These are phyloP conservation scores for Dynastes grantii DNA, from an alignment of 2,888 invertebrate species.

Conservation along the genomic window DNA sequence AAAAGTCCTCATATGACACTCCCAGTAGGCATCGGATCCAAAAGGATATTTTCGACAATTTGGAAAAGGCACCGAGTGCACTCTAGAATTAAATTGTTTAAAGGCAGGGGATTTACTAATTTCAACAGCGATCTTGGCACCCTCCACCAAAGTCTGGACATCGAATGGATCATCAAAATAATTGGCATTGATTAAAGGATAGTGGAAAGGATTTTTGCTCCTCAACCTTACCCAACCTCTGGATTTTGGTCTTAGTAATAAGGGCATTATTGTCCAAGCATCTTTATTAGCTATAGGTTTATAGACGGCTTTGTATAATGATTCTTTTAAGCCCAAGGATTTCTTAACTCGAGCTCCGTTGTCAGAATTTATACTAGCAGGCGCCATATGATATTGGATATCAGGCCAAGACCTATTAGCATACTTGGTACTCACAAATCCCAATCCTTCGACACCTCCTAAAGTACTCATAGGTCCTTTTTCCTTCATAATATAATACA, in stretches of 20 bases:
- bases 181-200: slow-evolving; percentile 92
- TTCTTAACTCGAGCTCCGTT: slow-evolving; percentile 80
- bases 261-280: slow-evolving; percentile 89
- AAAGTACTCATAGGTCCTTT: slow-evolving; percentile 90
- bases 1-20: slow-evolving; percentile 88
- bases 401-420: slow-evolving; percentile 90
- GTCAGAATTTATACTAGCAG: slow-evolving; percentile 89
- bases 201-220: slow-evolving; percentile 88
- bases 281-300: slow-evolving; percentile 85
- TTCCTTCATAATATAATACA: slow-evolving; percentile 85
- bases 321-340: slow-evolving; percentile 86
- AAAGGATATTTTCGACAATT: slow-evolving; percentile 83
- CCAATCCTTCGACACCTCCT: slow-evolving; percentile 91
- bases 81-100: slow-evolving; percentile 84
- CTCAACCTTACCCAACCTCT: slow-evolving; percentile 84
- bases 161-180: slow-evolving; percentile 89
- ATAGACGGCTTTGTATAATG: slow-evolving; percentile 85
- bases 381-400: slow-evolving; percentile 94
- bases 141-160: slow-evolving; percentile 87
- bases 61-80: slow-evolving; percentile 84
- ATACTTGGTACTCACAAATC: slow-evolving; percentile 88
- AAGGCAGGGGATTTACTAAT: slow-evolving; percentile 85
- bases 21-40: slow-evolving; percentile 87
- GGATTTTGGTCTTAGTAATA: slow-evolving; percentile 86
- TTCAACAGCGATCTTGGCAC: slow-evolving; percentile 82